These are phyloP conservation scores for Cherax destructor DNA, from an alignment of 1,140 invertebrate species.

Conservation along the genomic window DNA sequence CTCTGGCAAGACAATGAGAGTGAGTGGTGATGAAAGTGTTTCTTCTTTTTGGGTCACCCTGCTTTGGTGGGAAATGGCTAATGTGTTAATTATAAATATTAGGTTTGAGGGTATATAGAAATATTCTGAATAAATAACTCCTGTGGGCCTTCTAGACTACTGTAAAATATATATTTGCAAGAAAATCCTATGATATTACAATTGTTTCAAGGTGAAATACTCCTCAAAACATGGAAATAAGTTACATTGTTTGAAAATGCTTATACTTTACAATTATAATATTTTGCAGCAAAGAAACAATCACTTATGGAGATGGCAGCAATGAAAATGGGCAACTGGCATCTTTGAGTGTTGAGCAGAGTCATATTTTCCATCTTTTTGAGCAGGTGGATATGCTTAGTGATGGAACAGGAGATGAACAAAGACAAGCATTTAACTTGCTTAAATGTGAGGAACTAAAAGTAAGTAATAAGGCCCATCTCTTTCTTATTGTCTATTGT, in stretches of 20 bases:
- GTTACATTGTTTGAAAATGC: background rate
- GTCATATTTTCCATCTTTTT: constrained; percentile 9
- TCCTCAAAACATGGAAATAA: no score
- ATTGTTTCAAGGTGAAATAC: no score
- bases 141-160: no score
- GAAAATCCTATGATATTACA: no score
- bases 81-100: no score
- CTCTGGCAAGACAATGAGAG: no score
- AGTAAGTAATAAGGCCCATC: constrained; percentile 1
- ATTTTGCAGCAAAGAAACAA: background rate
- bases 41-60: no score
- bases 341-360: background rate
- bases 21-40: no score
- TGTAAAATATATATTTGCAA: no score
- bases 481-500: background rate
- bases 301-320: background rate
- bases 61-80: no score
- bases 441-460: constrained; percentile 26
- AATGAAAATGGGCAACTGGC: background rate
- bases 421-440: constrained; percentile 36
- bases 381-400: constrained; percentile 36
- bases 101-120: no score
- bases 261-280: background rate
- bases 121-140: no score
- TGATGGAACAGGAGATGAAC: constrained; percentile 43